Base-by-base conservation (phyloP, 2,888 invertebrate genomes). In the Cyclophora punctaria region DNA sequence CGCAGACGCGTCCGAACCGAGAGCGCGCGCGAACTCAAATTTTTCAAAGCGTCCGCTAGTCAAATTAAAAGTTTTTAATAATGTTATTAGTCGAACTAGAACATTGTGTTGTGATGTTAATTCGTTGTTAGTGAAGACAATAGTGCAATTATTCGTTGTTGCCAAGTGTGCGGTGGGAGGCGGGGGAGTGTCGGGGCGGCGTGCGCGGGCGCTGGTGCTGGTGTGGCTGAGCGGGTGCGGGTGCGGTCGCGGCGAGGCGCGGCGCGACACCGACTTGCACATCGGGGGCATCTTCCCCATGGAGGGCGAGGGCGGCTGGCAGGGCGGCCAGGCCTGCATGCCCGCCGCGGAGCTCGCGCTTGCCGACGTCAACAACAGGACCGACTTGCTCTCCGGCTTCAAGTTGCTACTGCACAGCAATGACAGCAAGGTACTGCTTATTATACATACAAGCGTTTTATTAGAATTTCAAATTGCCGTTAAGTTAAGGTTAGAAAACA, bases 241-340 rank as follows among this genome's bases (percentile, higher is more conserved):
- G 56, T 73, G 68, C 66, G n/a, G n/a, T n/a, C n/a, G n/a, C n/a
- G 73, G 85, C 62, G 85, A 83, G 59, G 82, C 80, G 7, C 78
- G 87, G 54, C 89, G 90, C 46, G 91, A 91, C 64, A 93, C 94
- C 83, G 95, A 95, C 71, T 89, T 98, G 67, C 96, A 98, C 84
- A 97, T 98, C 79, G 99, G 98, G 50, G 99, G 98, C 49, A 98
- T 99, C 73, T 99, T 99, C 83, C 99, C 99, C 42, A 98, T 99
- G 90, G 94, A 92, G 51, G 98, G 97, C 47, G 94, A 96, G 73
- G 97, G 98, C 48, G 98, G 98, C 66, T 99, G 98, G 98, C 98
- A 98, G 73, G 99, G 99, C 41, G 99, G 99, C 3, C 96, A 97
- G 91, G 98, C 98, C 5, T 99, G 99, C 87, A 95, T 96, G 91